Base-by-base conservation (phyloP, 2,888 invertebrate genomes). In the Scelioninae gen. 2 region DNA sequence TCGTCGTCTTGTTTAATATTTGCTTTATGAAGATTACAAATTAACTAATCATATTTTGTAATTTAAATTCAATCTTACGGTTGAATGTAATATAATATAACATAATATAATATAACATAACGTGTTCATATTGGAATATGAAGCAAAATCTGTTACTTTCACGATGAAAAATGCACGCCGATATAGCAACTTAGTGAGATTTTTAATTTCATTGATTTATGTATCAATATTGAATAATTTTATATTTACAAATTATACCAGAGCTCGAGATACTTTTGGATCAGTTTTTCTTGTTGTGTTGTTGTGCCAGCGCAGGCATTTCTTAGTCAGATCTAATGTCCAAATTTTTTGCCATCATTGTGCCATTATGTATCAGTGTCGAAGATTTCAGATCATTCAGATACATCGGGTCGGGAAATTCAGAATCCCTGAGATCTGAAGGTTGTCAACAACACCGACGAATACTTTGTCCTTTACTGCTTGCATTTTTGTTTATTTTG, bases 251-350 rank as follows among this genome's bases (percentile, higher is more conserved):
- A 28, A 31, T 48, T 48, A 10, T 48, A 15, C 10, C 10, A 7
- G 33, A 50, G 50, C 18, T 50, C 33, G 33, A 33, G 43, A 37
- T 43, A 43, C 28, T 55, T 43, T 55, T 28, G 39, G 39, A 25
- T 15, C 53, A 39, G n/a, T n/a, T n/a, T n/a, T n/a, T n/a, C n/a
- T n/a, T n/a, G n/a, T n/a, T n/a, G n/a, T n/a, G n/a, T n/a, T n/a
- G n/a, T n/a, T n/a, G n/a, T n/a, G n/a, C n/a, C n/a, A n/a, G n/a
- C n/a, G n/a, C n/a, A n/a, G n/a, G n/a, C n/a, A n/a, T n/a, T n/a
- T n/a, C n/a, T n/a, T n/a, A n/a, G n/a, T n/a, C n/a, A n/a, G n/a
- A n/a, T n/a, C n/a, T n/a, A n/a, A n/a, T n/a, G n/a, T 25, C 6
- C 25, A 25, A 25, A 25, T 25, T 25, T 25, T 4, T 25, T 25